Percentiles rank a stretch among this genome's conserved stretches.
Conservation (phyloP, 1,140 invertebrate species). For the Acyrthosiphon pisum region DNA sequence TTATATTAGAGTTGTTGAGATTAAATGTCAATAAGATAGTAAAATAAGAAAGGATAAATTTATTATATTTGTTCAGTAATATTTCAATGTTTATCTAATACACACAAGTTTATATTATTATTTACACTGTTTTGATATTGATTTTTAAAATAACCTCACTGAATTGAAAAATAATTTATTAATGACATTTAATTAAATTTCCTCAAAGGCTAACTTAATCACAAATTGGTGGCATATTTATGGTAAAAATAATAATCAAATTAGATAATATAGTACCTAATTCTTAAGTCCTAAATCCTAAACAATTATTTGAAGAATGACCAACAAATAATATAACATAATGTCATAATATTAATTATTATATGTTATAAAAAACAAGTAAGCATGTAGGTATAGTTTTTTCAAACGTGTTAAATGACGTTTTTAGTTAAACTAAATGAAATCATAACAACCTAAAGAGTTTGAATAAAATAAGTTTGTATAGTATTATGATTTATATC, state of each 20-base stretch:
- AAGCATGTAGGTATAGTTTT: neutral
- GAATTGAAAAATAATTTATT: neutral
- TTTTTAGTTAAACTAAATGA: neutral
- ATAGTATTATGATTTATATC: neutral
- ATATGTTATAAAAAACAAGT: neutral
- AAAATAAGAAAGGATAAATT: conserved; percentile 23
- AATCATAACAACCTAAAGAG: neutral
- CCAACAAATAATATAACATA: neutral
- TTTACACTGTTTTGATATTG: neutral
- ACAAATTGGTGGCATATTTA: neutral
- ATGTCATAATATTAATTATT: neutral
- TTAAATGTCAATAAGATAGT: conserved; percentile 28
- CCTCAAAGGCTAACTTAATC: neutral
- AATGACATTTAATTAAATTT: neutral
- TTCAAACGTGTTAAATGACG: neutral
- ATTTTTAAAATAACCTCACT: neutral
- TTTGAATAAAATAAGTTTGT: neutral
- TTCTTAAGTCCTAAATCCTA: neutral
- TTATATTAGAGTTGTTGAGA: conserved; percentile 19
- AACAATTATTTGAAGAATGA: neutral
- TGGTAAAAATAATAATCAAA: neutral
- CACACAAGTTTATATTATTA: neutral
- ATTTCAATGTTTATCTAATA: conserved; percentile 42
- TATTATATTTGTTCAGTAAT: conserved; percentile 26
- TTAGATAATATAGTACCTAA: neutral